Percentiles rank a stretch among this genome's conserved stretches.
These are phyloP conservation scores for Heliconius nattereri DNA, from an alignment of 1,140 invertebrate species.

Conservation along the genomic window DNA sequence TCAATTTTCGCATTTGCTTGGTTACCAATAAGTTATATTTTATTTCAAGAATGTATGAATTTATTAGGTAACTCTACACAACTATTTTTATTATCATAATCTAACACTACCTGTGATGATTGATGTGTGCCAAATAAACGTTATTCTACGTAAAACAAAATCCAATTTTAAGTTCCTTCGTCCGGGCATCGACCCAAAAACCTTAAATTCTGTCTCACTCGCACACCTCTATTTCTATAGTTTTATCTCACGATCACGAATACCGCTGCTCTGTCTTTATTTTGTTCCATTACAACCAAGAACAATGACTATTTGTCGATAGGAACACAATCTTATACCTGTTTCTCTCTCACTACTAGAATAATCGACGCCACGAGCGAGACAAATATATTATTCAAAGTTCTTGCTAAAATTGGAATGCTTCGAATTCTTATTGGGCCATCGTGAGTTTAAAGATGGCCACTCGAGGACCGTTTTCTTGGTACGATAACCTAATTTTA, in stretches of 20 bases:
- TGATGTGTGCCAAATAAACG: slow-evolving; percentile 58
- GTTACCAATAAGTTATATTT: background rate
- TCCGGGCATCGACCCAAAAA: slow-evolving; percentile 78
- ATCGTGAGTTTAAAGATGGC: slow-evolving; percentile 77
- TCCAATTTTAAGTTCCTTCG: slow-evolving; percentile 76
- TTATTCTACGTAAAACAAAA: slow-evolving; percentile 65
- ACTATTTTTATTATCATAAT: background rate
- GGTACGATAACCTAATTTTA: slow-evolving; percentile 63
- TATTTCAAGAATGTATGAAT: background rate
- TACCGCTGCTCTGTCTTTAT: slow-evolving; percentile 80
- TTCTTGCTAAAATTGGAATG: slow-evolving; percentile 55
- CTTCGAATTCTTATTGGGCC: slow-evolving; percentile 77
- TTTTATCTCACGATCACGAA: slow-evolving; percentile 77
- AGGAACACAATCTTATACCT: slow-evolving; percentile 68
- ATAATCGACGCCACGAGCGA: slow-evolving; percentile 48
- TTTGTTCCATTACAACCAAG: slow-evolving; percentile 79
- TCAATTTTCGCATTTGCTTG: background rate
- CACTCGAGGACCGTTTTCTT: slow-evolving; percentile 75
- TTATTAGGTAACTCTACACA: background rate
- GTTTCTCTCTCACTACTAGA: slow-evolving; percentile 56
- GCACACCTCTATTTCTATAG: slow-evolving; percentile 53
- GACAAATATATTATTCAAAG: slow-evolving; percentile 53
- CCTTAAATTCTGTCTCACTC: slow-evolving; percentile 68
- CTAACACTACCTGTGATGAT: slow-evolving; percentile 17
- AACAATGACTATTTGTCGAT: slow-evolving; percentile 78